Evolutionary conservation across 2,888 invertebrate species (phyloP).

Genomic region (Nezara viridula): DNA sequence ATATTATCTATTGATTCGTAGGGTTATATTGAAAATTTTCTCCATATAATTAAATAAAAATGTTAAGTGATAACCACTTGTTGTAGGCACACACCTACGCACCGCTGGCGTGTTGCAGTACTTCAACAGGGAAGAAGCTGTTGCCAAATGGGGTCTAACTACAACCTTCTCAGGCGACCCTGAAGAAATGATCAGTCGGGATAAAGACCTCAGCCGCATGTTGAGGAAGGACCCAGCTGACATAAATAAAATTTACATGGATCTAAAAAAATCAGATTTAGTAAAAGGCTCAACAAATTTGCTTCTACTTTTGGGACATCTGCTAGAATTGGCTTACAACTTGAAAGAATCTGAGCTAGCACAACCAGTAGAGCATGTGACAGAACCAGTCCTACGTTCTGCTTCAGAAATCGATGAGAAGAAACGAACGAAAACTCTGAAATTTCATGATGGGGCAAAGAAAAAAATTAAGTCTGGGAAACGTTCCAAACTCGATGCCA

Average conservation of each 20-base stretch:
- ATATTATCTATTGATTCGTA: not conserved
- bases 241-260: not conserved
- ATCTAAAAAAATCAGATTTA: not conserved
- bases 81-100: not conserved
- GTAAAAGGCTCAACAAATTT: not conserved
- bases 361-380: not conserved
- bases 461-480: not conserved
- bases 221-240: not conserved
- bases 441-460: not conserved
- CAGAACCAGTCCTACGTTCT: not conserved
- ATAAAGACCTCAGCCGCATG: not conserved
- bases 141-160: slow-evolving; percentile 9
- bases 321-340: not conserved
- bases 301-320: not conserved
- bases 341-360: not conserved
- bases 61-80: not conserved
- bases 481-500: not conserved
- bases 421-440: not conserved
- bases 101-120: not conserved
- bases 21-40: not conserved
- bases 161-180: not conserved
- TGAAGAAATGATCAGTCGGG: not conserved
- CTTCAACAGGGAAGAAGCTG: slow-evolving; percentile 26
- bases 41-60: not conserved
- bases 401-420: not conserved